Base-by-base conservation (phyloP, 2,888 invertebrate genomes). In the Choristoneura rosaceana region DNA sequence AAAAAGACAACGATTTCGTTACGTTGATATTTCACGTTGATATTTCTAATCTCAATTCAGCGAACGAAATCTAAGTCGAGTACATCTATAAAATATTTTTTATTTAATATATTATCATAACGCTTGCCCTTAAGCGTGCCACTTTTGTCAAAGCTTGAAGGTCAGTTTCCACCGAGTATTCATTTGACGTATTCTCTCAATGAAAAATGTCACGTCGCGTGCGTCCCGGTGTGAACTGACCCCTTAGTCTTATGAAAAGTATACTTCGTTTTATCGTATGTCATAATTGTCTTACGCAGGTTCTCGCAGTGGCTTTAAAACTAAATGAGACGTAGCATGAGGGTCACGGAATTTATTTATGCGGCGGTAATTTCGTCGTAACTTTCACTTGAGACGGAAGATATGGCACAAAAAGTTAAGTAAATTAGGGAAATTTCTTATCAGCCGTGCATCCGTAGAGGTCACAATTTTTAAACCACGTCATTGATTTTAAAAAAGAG, bases 271-370 rank as follows among this genome's bases (percentile, higher is more conserved):
- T 77, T 85, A 85, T 86, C 83, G 81, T 80, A 86, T 84, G 81
- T 85, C 85, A 82, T 83, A 83, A 85, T 85, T 86, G 84, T 85
- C 83, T 80, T 78, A 75, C 77, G 63, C 77, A 80, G 75, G 80
- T 78, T 79, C 76, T 76, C 76, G 80, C 69, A 66, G 58, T 73
- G 66, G 65, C 75, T 74, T 74, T 69, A 74, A 74, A 63, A 74
- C 62, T 74, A 67, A 73, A 58, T 62, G 67, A 61, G 70, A 74
- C 61, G 63, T 59, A 38, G 61, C 64, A 75, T 69, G 70, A 75
- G 76, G 81, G 78, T 82, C 78, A 77, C 77, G 74, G 74, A 80
- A 82, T 80, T 80, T 80, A 81, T 81, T 80, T 80, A 82, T 79
- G 78, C 76, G 77, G 77, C 77, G 74, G 74, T 82, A 82, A 82